These are phyloP conservation scores for Sinodicranocentrus sp. DNA, from an alignment of 2,888 invertebrate genomes.

Conservation along the genomic window DNA sequence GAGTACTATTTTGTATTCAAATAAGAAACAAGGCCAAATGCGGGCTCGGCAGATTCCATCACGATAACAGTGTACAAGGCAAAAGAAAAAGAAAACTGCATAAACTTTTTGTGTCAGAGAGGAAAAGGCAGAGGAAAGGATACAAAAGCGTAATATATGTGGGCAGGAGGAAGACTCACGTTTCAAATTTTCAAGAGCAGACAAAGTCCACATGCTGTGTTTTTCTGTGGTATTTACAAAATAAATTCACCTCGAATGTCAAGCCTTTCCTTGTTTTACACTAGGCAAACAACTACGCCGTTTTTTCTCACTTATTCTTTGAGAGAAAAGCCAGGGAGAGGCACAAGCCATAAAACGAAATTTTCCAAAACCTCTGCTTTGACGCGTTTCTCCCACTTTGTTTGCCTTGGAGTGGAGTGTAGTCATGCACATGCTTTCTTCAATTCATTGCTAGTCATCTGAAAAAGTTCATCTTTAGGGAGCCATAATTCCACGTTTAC, in stretches of 20 bases:
- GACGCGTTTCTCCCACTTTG: constrained; percentile 19
- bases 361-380: constrained; percentile 45
- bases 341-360: constrained; percentile 44
- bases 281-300: constrained; percentile 1
- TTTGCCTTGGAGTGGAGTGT: background rate
- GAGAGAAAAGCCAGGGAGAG: constrained; percentile 6
- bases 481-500: constrained; percentile 64
- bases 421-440: constrained; percentile 20
- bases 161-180: background rate
- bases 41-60: constrained; percentile 21
- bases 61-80: constrained; percentile 12
- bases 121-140: background rate
- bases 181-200: constrained; percentile 43
- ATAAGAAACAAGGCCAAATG: constrained; percentile 9
- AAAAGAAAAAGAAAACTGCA: too few relatives aligned
- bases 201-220: background rate
- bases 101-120: background rate
- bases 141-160: constrained; percentile 15
- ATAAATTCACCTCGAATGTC: constrained; percentile 49
- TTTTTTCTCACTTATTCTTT: too few relatives aligned
- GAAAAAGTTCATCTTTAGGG: constrained; percentile 60
- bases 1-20: constrained; percentile 18
- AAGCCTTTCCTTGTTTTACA: constrained; percentile 17
- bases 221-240: constrained; percentile 16
- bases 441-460: constrained; percentile 11